Conservation (phyloP, 2,888 invertebrate genomes). For the Drosophila niveifrons region DNA sequence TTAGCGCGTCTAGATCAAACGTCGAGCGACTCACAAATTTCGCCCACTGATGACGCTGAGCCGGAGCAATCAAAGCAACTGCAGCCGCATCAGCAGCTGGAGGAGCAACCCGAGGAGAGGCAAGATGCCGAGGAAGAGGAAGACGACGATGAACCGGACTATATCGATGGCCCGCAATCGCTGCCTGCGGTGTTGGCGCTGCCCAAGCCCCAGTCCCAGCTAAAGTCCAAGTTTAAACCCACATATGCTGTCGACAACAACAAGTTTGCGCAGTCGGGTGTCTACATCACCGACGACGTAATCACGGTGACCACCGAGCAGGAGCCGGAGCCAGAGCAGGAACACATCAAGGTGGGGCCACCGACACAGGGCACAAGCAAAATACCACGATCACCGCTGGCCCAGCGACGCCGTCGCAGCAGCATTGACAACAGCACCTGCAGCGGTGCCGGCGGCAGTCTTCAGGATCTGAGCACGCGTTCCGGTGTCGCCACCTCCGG, state of each 20-base stretch:
- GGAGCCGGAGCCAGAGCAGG: background rate
- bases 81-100: background rate
- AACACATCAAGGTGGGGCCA: background rate
- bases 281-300: constrained; percentile 84
- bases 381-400: constrained; percentile 84
- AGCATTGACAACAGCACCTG: constrained; percentile 83
- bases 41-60: constrained; percentile 84
- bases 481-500: constrained; percentile 64
- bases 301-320: constrained; percentile 86
- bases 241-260: constrained; percentile 50
- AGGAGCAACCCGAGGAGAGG: background rate
- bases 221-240: background rate
- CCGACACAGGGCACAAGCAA: constrained; percentile 79
- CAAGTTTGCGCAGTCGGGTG: constrained; percentile 84
- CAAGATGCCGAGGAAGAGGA: constrained; percentile 14
- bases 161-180: constrained; percentile 78
- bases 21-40: constrained; percentile 85
- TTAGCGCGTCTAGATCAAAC: constrained; percentile 88
- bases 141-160: constrained; percentile 3
- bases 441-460: constrained; percentile 77
- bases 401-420: constrained; percentile 83
- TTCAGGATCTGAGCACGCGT: constrained; percentile 79
- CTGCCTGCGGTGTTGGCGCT: constrained; percentile 74
- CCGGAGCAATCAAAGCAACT: constrained; percentile 10
- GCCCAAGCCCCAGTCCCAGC: constrained; percentile 33